Base-by-base conservation (phyloP, 2,113 vertebrate species). In the Trogon surrucura region DNA sequence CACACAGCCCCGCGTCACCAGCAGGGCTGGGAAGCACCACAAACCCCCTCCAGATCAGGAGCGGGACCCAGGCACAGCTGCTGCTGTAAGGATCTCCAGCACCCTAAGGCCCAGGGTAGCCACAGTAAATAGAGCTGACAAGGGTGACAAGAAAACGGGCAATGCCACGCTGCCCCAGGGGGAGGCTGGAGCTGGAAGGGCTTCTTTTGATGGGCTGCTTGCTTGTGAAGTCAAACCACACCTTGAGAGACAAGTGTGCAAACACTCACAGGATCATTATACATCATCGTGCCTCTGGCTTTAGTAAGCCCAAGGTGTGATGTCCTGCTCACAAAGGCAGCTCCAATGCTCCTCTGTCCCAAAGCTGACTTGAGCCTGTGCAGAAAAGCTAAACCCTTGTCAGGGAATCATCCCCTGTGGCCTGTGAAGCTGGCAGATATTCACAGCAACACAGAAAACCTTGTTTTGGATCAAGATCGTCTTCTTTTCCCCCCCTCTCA, bases 401-500 rank as follows among this genome's bases (percentile, higher is more conserved):
- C 57, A 80, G 23, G 26, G 19, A 27, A 54, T 6, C 60, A 38
- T 58, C 51, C 71, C 66, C 36, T 5, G 17, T 50, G 47, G 38
- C 30, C 57, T 27, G 3, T 1, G 16, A 36, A 58, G 29, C 57
- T 45, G 51, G 4, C 32, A 65, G 85, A 16, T 16, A 8, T 22
- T 51, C 44, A 13, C 84, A 88, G 80, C 66, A 80, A 65, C 85
- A 80, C 38, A 44, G 51, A 54, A 48, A 53, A 66, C 32, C 88
- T 58, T 51, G 25, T 85, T 85, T 71, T 41, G 54, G 15, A 48
- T 11, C 12, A 58, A 78, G 71, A 26, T 1, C 36, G 7, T n/a
- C 8, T 57, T 27, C 27, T 20, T 13, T 12, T 10, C 9, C 1
- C 0, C 1, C 11, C 22, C 1, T 30, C 36, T 6, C 48, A 61